Evolutionary conservation across 2,888 invertebrate genomes (phyloP), one percentile per base, ranked within the genome.

Genomic region (Tipula helvola): DNA sequence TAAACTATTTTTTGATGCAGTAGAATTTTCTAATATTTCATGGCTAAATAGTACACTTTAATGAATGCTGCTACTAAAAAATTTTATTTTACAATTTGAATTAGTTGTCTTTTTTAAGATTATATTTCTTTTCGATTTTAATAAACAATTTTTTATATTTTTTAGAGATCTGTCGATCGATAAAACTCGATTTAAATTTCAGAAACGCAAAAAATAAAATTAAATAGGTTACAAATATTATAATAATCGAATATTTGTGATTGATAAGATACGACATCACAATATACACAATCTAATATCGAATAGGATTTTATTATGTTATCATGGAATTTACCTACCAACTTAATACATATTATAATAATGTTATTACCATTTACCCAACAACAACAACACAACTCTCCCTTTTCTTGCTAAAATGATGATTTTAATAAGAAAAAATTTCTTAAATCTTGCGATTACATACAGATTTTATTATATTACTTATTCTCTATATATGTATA

Each of bases 381-480:
- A 28, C 28, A 28, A 28, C 28, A 28, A 28, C 28, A 28, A 28
- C 28, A 71, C 10, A 71, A 71, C 12, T 71, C 71, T 28, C 71
- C 71, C 71, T 28, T 71, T 71, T 18, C 28, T 3, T 71, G 71
- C 28, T 71, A 28, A 71, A 71, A 71, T 57, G 52, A 71, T 28
- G 71, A 71, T 71, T 71, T 71, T 71, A 71, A 71, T 71, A 71
- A 71, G 10, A 71, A 71, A 71, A 52, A 52, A 52, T n/a, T 44
- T 57, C 52, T 71, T 71, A 71, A 71, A 71, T 71, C 71, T 71
- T 71, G 71, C 71, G 71, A 71, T 71, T 71, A 71, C 71, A 71
- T 71, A 71, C 71, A 71, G 71, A 71, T 71, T 71, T 71, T 71
- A 71, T 71, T 71, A 71, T 71, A 71, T 71, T 71, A 71, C 71